These are phyloP conservation scores for Corydoras sp. DNA, from an alignment of 2,113 vertebrate genomes.

Conservation along the genomic window DNA sequence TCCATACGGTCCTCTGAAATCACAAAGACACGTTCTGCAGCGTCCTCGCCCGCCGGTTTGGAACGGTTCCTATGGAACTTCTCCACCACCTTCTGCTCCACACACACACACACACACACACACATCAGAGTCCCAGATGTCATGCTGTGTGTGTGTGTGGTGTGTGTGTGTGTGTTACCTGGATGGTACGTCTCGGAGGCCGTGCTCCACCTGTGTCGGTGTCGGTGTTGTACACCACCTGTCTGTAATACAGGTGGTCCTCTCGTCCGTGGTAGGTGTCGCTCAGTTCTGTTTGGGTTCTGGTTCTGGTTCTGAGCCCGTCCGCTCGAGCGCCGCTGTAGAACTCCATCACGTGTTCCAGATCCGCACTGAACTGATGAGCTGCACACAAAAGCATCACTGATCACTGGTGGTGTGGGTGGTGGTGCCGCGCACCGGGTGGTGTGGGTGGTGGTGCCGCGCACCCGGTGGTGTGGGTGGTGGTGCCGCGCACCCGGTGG, in stretches of 20 bases:
- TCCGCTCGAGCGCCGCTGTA: slow-evolving; percentile 59
- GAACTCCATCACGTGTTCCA: slow-evolving; percentile 74
- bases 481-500: too few species aligned
- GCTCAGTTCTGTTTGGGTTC: slow-evolving; percentile 57
- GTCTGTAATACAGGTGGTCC: slow-evolving; percentile 73
- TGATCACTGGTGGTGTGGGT: not conserved
- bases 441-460: too few species aligned
- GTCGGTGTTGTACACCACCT: slow-evolving; percentile 48
- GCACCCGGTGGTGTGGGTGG: too few species aligned
- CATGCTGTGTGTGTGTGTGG: not conserved
- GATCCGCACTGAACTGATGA: slow-evolving; percentile 64
- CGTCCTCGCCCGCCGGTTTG: slow-evolving; percentile 71
- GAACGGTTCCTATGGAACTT: slow-evolving; percentile 71
- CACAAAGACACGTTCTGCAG: slow-evolving; percentile 73
- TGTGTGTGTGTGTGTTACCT: slow-evolving; percentile 38
- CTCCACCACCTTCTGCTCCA: slow-evolving; percentile 76
- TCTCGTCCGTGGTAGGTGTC: slow-evolving; percentile 68
- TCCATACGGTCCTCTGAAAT: slow-evolving; percentile 62
- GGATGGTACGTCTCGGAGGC: slow-evolving; percentile 40
- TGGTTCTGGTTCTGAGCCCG: slow-evolving; percentile 63
- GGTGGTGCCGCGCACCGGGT: too few species aligned
- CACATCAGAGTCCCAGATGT: not conserved
- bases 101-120: slow-evolving; percentile 6
- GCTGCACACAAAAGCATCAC: slow-evolving; percentile 52
- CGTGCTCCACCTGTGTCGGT: slow-evolving; percentile 36